Percentiles rank a stretch among this genome's conserved stretches.
Evolutionary conservation across 2,113 vertebrate genomes (phyloP).

Genomic region (Platysternon megacephalum): DNA sequence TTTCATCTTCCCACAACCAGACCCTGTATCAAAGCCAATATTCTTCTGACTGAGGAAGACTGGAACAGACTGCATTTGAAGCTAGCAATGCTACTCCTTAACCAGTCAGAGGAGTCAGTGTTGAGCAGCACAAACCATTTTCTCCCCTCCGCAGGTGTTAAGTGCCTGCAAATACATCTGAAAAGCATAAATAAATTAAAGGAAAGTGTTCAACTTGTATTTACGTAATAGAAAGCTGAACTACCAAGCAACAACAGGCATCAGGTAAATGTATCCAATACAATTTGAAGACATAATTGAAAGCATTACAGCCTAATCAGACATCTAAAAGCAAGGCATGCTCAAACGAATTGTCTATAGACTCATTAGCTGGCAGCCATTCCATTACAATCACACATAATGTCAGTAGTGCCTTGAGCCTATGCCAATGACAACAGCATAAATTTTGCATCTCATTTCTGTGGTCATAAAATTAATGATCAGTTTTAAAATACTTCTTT

Average conservation of each 20-base stretch:
- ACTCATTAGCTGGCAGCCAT: slow-evolving; percentile 86
- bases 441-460: slow-evolving; percentile 88
- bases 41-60: neutral
- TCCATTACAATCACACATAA: slow-evolving; percentile 85
- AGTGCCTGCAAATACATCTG: slow-evolving; percentile 69
- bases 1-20: neutral
- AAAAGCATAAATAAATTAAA: slow-evolving; percentile 77
- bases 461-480: slow-evolving; percentile 88
- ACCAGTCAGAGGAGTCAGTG: slow-evolving; percentile 74
- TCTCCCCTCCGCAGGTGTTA: slow-evolving; percentile 51
- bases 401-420: slow-evolving; percentile 84
- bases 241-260: slow-evolving; percentile 78
- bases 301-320: slow-evolving; percentile 86
- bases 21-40: neutral
- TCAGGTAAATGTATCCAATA: slow-evolving; percentile 82
- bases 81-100: slow-evolving; percentile 10
- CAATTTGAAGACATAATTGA: slow-evolving; percentile 85
- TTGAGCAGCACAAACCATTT: slow-evolving; percentile 69
- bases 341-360: slow-evolving; percentile 83
- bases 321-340: slow-evolving; percentile 85
- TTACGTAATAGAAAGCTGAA: slow-evolving; percentile 78
- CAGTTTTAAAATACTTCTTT: slow-evolving; percentile 89
- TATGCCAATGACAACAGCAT: slow-evolving; percentile 88
- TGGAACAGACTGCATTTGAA: neutral
- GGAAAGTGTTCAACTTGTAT: slow-evolving; percentile 74